phyloP scores from a whole-genome alignment of 2,888 invertebrate species.

The Hemaris fuciformis region DNA sequence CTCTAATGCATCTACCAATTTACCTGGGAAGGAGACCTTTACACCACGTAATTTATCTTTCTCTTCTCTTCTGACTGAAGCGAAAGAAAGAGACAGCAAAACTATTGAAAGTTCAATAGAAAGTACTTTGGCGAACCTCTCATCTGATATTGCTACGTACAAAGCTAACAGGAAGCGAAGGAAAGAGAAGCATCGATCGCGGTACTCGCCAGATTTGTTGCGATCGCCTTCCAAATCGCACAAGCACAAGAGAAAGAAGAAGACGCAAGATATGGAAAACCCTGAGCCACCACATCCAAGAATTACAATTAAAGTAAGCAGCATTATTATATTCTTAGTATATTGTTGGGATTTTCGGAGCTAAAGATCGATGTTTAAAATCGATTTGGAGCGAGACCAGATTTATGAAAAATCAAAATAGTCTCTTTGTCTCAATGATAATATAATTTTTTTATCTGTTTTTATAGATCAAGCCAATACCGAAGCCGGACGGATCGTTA shows the following conservation, averaged over 20 bases:
- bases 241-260: constrained; percentile 91
- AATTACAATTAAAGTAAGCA: constrained; percentile 88
- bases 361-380: too few species aligned
- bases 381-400: too few species aligned
- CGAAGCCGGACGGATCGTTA: constrained; percentile 88
- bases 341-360: neutral
- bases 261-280: constrained; percentile 84
- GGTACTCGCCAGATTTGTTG: constrained; percentile 86
- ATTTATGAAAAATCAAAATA: too few species aligned
- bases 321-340: neutral
- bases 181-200: constrained; percentile 88
- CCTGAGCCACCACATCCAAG: constrained; percentile 84
- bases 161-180: constrained; percentile 86
- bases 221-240: constrained; percentile 87
- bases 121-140: constrained; percentile 69
- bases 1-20: constrained; percentile 66
- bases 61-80: constrained; percentile 70
- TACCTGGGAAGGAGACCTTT: constrained; percentile 52
- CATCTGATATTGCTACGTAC: constrained; percentile 75
- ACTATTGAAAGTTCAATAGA: constrained; percentile 74
- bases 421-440: neutral
- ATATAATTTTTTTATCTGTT: constrained; percentile 19
- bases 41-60: constrained; percentile 70
- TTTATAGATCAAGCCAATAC: constrained; percentile 87
- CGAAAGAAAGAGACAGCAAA: constrained; percentile 70